These are phyloP conservation scores for Sisor rabdophorus DNA, from an alignment of 2,113 vertebrate species.

Conservation along the genomic window DNA sequence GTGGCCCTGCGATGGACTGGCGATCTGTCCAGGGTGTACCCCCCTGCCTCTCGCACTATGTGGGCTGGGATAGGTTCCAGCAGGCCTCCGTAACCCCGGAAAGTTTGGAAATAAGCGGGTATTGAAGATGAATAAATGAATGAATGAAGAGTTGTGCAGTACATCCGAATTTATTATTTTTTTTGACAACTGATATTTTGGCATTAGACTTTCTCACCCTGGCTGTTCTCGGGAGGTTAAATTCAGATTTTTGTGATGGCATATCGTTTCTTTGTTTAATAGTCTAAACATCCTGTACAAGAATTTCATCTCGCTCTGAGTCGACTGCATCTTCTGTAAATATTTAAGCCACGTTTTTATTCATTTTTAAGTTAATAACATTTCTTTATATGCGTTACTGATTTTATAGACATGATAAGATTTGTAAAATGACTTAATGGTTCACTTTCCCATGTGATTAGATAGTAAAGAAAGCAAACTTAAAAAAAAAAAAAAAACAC, in stretches of 20 bases:
- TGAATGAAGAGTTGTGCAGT: not conserved
- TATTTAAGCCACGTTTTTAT: slow-evolving; percentile 2
- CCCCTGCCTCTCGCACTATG: no score
- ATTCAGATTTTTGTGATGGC: slow-evolving; percentile 20
- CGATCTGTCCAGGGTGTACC: no score
- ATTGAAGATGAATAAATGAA: no score
- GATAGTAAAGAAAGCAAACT: not conserved
- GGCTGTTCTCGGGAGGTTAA: slow-evolving; percentile 50
- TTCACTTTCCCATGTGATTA: not conserved
- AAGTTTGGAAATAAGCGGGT: no score
- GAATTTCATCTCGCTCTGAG: not conserved
- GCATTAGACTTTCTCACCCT: slow-evolving; percentile 46
- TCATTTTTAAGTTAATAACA: not conserved
- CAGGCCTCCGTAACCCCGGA: no score
- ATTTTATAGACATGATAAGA: not conserved
- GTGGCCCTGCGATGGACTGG: no score
- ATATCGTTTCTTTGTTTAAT: slow-evolving; percentile 6
- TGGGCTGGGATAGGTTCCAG: no score
- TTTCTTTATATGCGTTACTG: not conserved
- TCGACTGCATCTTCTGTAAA: not conserved
- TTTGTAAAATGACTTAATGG: not conserved
- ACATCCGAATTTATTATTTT: not conserved
- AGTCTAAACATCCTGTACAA: slow-evolving; percentile 16
- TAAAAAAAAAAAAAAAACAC: no score
- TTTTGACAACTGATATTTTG: slow-evolving; percentile 14